Evolutionary conservation across 1,140 invertebrate species (phyloP), one percentile per base, ranked within the genome.

Genomic region (Drosophila hydei): DNA sequence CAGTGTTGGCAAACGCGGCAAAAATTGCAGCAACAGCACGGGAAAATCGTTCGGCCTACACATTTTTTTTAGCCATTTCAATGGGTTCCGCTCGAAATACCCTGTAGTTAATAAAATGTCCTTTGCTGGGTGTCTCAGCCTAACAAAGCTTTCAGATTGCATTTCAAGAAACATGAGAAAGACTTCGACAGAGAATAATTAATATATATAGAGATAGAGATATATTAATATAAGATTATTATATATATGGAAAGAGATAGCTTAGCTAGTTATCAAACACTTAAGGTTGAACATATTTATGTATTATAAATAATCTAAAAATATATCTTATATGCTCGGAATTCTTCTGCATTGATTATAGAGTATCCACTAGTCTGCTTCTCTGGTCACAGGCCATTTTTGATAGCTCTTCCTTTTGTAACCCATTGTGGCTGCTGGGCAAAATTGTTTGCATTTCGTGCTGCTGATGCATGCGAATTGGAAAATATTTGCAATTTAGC

Each of bases 401-500:
- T 27, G 21, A n/a, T 27, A 18, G 7, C 7, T 50, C 30, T 61
- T 51, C 25, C 64, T 62, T 58, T 78, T 72, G 58, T 73, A 42
- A 56, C 25, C 9, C 30, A 70, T 64, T 88, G 72, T 79, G 55
- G 78, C 83, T 71, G 75, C 67, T 62, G 67, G 79, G 77, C 71
- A 75, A 87, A 88, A 87, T 88, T 81, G 81, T 85, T 87, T 88
- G 83, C 83, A 70, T 83, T 83, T 75, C 75, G 71, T 65, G 78
- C 50, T 79, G 83, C 84, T 88, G 83, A 83, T 88, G 83, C 83
- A 88, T 88, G 84, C 83, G 83, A 79, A 83, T 88, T 83, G 83
- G 70, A 77, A 88, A 88, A 88, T 88, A 88, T 88, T 88, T 88
- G 83, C 83, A 88, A 88, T 89, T 88, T 88, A 83, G 83, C 83